Evolutionary conservation across 2,888 invertebrate genomes (phyloP).

Genomic region (Lasioglossum marginatum): DNA sequence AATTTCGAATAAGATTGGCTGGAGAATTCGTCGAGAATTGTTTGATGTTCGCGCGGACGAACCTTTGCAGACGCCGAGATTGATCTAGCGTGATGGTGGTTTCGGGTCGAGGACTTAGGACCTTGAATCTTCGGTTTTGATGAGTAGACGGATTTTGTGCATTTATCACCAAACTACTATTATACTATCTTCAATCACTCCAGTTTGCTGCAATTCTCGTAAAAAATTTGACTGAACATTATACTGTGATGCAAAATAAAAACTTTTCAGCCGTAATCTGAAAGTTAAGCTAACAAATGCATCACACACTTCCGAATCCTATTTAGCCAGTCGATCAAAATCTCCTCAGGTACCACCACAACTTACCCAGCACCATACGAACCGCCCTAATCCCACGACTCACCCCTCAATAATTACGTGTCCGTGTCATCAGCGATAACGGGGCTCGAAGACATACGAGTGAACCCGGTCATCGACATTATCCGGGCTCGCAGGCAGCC

Average conservation of each 20-base stretch:
- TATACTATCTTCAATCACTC: no score
- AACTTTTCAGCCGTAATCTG: no score
- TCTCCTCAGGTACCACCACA: neutral
- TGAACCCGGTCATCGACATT: slow-evolving; percentile 29
- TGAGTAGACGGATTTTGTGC: neutral
- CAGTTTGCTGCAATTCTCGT: no score
- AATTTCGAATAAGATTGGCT: slow-evolving; percentile 14
- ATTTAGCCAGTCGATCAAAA: neutral
- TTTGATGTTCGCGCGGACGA: neutral
- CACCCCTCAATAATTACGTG: slow-evolving; percentile 28
- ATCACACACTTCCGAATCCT: neutral
- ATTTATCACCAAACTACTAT: no score
- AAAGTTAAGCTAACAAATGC: neutral
- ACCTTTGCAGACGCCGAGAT: neutral
- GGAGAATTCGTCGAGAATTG: slow-evolving; percentile 5
- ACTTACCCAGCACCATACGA: neutral
- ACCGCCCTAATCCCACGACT: neutral
- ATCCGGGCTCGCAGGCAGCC: neutral
- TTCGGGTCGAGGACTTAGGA: neutral
- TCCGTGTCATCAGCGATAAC: slow-evolving; percentile 24
- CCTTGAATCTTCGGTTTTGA: neutral
- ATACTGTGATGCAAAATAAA: no score
- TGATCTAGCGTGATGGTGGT: neutral
- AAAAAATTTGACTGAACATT: no score
- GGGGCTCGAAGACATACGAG: slow-evolving; percentile 5